phyloP scores from a whole-genome alignment of 1,140 invertebrate species.

The Ganaspis sp. region DNA sequence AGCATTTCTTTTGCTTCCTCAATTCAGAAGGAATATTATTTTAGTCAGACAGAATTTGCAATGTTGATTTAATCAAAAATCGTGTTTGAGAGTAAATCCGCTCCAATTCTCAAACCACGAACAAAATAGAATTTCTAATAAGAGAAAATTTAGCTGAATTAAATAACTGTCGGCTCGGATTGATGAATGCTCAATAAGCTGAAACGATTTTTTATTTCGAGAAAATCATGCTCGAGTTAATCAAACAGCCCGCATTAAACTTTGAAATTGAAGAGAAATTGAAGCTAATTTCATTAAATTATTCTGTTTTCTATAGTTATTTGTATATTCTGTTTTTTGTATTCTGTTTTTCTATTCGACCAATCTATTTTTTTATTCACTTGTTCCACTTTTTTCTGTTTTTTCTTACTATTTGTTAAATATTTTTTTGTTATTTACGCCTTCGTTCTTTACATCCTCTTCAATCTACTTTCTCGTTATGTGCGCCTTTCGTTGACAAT shows the following conservation, averaged over 20 bases:
- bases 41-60: not conserved
- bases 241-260: not conserved
- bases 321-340: too few relatives aligned
- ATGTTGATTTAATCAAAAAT: not conserved
- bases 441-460: too few relatives aligned
- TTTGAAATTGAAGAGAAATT: not conserved
- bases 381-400: too few relatives aligned
- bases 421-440: too few relatives aligned
- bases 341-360: too few relatives aligned
- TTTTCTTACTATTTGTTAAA: too few relatives aligned
- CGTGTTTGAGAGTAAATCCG: not conserved
- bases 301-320: too few relatives aligned
- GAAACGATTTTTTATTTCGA: not conserved
- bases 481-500: too few relatives aligned
- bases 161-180: not conserved
- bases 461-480: too few relatives aligned
- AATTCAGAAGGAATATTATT: not conserved
- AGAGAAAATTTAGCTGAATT: not conserved
- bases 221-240: not conserved
- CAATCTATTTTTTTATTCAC: too few relatives aligned
- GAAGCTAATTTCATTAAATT: too few relatives aligned
- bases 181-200: not conserved
- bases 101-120: not conserved
- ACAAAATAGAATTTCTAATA: slow-evolving; percentile 7
- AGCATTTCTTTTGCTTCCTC: too few relatives aligned